A percentile compares a stretch with the other conserved stretches of the same genome.
Conservation (phyloP, 2,888 invertebrate species). For the Megamerina dolium region DNA sequence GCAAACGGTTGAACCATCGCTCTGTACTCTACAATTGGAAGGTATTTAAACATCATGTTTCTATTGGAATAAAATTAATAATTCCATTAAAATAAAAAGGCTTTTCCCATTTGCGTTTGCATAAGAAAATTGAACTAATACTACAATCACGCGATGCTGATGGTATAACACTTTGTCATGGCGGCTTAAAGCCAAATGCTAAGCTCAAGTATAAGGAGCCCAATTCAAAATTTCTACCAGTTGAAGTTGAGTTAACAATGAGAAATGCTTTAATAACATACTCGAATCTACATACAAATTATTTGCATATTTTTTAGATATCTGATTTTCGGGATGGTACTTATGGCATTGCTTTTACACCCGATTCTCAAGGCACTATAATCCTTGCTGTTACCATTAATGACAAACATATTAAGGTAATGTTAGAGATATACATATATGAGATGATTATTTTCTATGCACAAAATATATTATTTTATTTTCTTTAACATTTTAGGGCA, state of each 20-base stretch:
- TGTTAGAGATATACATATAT: too few relatives aligned
- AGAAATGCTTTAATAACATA: background rate
- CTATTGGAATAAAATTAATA: background rate
- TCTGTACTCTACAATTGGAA: conserved; percentile 54
- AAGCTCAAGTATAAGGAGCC: conserved; percentile 53
- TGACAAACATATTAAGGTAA: conserved; percentile 62
- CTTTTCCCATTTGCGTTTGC: conserved; percentile 54
- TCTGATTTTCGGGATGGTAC: conserved; percentile 61
- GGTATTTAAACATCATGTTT: conserved; percentile 19
- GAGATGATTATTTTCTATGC: too few relatives aligned
- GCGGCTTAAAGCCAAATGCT: conserved; percentile 59
- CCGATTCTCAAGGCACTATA: conserved; percentile 60
- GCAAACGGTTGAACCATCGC: conserved; percentile 58
- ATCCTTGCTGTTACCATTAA: conserved; percentile 58
- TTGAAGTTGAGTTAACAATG: conserved; percentile 52
- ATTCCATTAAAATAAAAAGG: conserved; percentile 24
- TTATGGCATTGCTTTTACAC: conserved; percentile 57
- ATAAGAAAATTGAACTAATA: conserved; percentile 56
- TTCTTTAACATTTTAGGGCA: conserved; percentile 53
- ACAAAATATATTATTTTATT: too few relatives aligned
- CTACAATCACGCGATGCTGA: conserved; percentile 59
- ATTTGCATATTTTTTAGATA: conserved; percentile 45
- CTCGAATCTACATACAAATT: background rate
- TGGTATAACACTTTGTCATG: conserved; percentile 60
- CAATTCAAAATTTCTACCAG: conserved; percentile 48